phyloP scores from a whole-genome alignment of 2,113 vertebrate genomes.

The Myodes glareolus region DNA sequence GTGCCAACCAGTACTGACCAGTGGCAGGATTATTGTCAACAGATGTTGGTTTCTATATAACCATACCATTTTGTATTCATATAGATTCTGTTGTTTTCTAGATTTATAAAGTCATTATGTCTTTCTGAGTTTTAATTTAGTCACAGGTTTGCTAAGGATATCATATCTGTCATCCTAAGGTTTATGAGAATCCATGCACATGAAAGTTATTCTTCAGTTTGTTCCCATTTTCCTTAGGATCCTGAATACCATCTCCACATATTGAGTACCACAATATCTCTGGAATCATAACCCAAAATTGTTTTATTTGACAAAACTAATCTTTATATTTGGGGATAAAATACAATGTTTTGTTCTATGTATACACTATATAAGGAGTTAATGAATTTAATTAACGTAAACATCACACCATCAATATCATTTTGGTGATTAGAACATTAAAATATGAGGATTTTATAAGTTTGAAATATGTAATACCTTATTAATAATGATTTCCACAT shows the following conservation, averaged over 20 bases:
- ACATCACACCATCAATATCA: background rate
- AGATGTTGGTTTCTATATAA: background rate
- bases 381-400: background rate
- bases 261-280: background rate
- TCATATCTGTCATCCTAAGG: background rate
- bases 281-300: background rate
- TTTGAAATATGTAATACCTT: background rate
- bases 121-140: background rate
- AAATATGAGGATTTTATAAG: background rate
- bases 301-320: background rate
- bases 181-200: background rate
- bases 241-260: background rate
- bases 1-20: background rate
- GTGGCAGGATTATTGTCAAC: background rate
- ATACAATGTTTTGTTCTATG: background rate
- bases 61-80: background rate
- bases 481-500: background rate
- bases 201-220: background rate
- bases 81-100: background rate
- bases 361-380: background rate
- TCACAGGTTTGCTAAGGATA: background rate
- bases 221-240: background rate
- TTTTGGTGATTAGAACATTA: background rate
- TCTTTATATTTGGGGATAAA: background rate
- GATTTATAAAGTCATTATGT: background rate